Evolutionary conservation across 2,113 vertebrate genomes (phyloP), one percentile per base, ranked within the genome.

Genomic region (Psettodes erumei): DNA sequence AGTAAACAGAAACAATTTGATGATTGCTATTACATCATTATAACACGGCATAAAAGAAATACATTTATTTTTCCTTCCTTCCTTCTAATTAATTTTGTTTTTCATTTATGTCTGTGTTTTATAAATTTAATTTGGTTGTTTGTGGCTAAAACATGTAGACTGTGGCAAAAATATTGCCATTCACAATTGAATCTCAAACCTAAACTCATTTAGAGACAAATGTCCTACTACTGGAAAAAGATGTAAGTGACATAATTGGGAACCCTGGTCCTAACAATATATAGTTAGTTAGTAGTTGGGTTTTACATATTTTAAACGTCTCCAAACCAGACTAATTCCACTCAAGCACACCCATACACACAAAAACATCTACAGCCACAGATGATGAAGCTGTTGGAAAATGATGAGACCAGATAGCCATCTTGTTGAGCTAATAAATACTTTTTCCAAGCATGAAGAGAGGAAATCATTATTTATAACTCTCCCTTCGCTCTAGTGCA

Each of bases 1-100:
- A 65, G 19, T 56, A 71, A 64, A 81, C 5, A 66, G 1, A 82
- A 28, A 82, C 1, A 61, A 70, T 43, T 13, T 10, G 37, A 60
- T 61, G 2, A 58, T 0, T 51, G 45, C 2, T 37, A 28, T 32
- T 35, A 18, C 35, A 65, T n/a, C 28, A 43, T 21, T 4, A 33
- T 1, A 61, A 10, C 4, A 12, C 48, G 55, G 30, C 4, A 59
- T 19, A 30, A 5, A 68, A 62, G 23, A 38, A 51, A 71, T 6
- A n/a, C n/a, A n/a, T n/a, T n/a, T n/a, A n/a, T n/a, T n/a, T n/a
- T n/a, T n/a, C n/a, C n/a, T n/a, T n/a, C n/a, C n/a, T n/a, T n/a
- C n/a, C n/a, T n/a, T n/a, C n/a, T n/a, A n/a, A n/a, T n/a, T n/a
- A n/a, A n/a, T n/a, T n/a, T n/a, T n/a, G n/a, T n/a, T n/a, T n/a